Evolutionary conservation across 2,888 invertebrate genomes (phyloP).

Genomic region (Trissolcus japonicus): DNA sequence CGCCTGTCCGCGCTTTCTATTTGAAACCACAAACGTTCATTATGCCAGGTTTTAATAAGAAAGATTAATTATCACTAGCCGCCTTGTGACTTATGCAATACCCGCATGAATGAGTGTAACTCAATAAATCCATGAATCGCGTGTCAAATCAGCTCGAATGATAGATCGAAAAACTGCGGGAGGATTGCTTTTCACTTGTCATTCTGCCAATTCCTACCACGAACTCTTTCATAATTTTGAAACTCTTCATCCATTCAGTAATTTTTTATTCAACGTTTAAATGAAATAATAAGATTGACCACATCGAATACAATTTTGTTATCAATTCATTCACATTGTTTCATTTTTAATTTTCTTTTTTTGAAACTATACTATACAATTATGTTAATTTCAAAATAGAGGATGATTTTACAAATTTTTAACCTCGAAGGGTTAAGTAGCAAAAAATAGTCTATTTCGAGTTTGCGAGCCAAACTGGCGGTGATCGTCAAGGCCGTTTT

Average conservation of each 20-base stretch:
- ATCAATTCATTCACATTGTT: too few relatives aligned
- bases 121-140: constrained; percentile 25
- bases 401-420: not conserved
- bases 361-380: too few relatives aligned
- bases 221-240: too few relatives aligned
- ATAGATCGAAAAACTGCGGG: constrained; percentile 19
- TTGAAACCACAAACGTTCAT: constrained; percentile 26
- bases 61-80: constrained; percentile 42
- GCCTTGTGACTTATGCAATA: constrained; percentile 32
- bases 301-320: too few relatives aligned
- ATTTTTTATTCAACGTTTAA: too few relatives aligned
- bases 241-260: too few relatives aligned
- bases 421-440: constrained; percentile 3
- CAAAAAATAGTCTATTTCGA: constrained; percentile 2
- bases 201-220: too few relatives aligned
- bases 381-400: too few relatives aligned
- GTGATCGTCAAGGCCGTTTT: constrained; percentile 12
- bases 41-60: constrained; percentile 27
- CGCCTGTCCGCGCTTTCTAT: constrained; percentile 28
- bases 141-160: constrained; percentile 21
- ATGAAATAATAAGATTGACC: too few relatives aligned
- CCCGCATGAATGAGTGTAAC: constrained; percentile 33
- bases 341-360: too few relatives aligned
- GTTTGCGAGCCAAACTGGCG: constrained; percentile 1
- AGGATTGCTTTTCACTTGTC: constrained; percentile 2